Base-by-base conservation (phyloP, 2,113 vertebrate species). In the Pedionomus torquatus region DNA sequence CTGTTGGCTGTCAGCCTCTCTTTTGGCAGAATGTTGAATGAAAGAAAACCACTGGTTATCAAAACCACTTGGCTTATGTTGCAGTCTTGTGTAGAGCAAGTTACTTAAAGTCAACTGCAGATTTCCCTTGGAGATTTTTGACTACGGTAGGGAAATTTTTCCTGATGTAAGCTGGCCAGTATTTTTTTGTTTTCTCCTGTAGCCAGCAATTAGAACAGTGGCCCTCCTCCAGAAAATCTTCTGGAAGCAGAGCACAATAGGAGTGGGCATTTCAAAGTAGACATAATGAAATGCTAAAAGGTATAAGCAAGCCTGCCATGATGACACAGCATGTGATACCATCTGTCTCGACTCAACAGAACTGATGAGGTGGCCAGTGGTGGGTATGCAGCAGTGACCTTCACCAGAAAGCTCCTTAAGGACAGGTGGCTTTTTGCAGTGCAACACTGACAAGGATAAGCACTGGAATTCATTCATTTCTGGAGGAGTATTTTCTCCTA, bases 281-380 rank as follows among this genome's bases (percentile, higher is more conserved):
- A 7, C 8, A 12, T 70, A 70, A 54, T 60, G 66, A 76, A 87
- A 41, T 7, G 39, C 49, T 30, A 17, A 54, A 30, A 30, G 28
- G 52, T 30, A 6, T 54, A 54, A 30, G 28, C 52, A 43, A n/a
- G 55, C 43, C 3, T 18, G 3, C 39, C 1, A 0, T 81, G 80
- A 44, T 0, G 15, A 35, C 49, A 35, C 28, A 80, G 78, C 61
- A 31, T 61, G 1, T 15, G 18, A 0, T 24, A 24, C 1, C 16
- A 39, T 49, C 75, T 76, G 58, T 44, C 37, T 61, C 64, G 52
- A 79, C 66, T 61, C 63, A 48, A 39, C 54, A 81, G 41, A 72
- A 51, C 25, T 68, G 69, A 37, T 39, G 20, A 52, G 39, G n/a
- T 76, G 76, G 21, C 26, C 44, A 12, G 39, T 21, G 43, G 26